Conservation (phyloP, 2,113 vertebrate species). For the Mellivora capensis region DNA sequence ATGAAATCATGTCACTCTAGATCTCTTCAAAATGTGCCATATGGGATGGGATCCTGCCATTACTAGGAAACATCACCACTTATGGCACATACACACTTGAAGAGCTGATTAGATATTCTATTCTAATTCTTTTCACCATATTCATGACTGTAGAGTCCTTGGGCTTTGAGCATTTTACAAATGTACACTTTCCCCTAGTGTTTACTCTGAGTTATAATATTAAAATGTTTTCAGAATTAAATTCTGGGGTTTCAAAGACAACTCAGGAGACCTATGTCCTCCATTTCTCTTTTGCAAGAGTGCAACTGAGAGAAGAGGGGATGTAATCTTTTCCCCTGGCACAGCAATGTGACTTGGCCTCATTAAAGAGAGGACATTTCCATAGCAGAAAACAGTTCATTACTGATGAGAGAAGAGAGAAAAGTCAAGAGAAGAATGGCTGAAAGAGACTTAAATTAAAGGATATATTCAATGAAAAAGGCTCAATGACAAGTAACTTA, state of each 20-base stretch:
- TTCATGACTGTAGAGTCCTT: not conserved
- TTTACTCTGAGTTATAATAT: not conserved
- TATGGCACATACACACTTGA: not conserved
- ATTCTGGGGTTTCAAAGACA: not conserved
- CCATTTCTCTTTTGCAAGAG: not conserved
- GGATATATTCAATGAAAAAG: not conserved
- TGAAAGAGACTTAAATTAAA: not conserved
- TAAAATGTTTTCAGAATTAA: not conserved
- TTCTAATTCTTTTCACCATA: not conserved
- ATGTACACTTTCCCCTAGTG: not conserved
- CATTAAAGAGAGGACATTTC: not conserved
- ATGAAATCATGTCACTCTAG: not conserved
- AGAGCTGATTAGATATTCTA: not conserved
- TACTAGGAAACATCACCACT: accelerated
- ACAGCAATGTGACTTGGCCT: not conserved
- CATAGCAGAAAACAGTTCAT: not conserved
- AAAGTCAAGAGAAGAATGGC: not conserved
- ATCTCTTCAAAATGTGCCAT: not conserved
- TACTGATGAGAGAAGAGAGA: not conserved
- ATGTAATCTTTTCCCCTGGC: not conserved
- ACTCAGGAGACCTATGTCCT: not conserved
- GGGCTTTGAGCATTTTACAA: not conserved
- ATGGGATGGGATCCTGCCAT: not conserved
- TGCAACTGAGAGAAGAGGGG: not conserved
- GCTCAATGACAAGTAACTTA: not conserved